Base-by-base conservation (phyloP, 2,113 vertebrate species). In the Colistium nudipinnis region DNA sequence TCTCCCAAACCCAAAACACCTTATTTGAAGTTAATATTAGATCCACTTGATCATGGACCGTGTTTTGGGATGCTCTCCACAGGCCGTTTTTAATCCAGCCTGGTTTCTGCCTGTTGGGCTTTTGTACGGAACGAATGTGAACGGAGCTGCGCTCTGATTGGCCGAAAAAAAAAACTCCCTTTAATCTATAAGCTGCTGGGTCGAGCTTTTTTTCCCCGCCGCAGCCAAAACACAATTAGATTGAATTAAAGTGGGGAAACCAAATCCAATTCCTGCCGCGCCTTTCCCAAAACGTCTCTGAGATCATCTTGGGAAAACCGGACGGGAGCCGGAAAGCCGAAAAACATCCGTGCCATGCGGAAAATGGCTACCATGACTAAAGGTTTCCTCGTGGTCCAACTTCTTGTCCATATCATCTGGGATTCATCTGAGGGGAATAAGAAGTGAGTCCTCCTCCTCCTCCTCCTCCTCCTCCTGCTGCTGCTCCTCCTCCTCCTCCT, bases 181-280 rank as follows among this genome's bases (percentile, higher is more conserved):
- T 12, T 59, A 57, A 53, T 64, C 53, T 25, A 11, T 33, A 70
- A 65, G 47, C 38, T 53, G 57, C 62, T 53, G 63, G 27, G 51
- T 27, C 28, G 10, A 57, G 31, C n/a, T 31, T 67, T 65, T 78
- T 61, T 73, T 62, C 62, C 36, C 9, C 36, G 22, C 14, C 11
- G 22, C 14, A 17, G 76, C 59, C 64, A 64, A 64, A 59, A 49
- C 8, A 47, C 52, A 80, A 62, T 64, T 30, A 54, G 39, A 28
- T 30, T 35, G 24, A 39, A 63, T 44, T 54, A 19, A 60, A 47
- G 59, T 19, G 53, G 3, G 45, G 4, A n/a, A 74, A 57, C 35
- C 6, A 19, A 24, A 41, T 33, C 24, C 14, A 24, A 41, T 33
- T 30, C 14, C 43, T 52, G 35, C 8, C 1, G 49, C 66, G 43